These are phyloP conservation scores for Leptopterna dolabrata DNA, from an alignment of 2,888 invertebrate species.

Conservation along the genomic window DNA sequence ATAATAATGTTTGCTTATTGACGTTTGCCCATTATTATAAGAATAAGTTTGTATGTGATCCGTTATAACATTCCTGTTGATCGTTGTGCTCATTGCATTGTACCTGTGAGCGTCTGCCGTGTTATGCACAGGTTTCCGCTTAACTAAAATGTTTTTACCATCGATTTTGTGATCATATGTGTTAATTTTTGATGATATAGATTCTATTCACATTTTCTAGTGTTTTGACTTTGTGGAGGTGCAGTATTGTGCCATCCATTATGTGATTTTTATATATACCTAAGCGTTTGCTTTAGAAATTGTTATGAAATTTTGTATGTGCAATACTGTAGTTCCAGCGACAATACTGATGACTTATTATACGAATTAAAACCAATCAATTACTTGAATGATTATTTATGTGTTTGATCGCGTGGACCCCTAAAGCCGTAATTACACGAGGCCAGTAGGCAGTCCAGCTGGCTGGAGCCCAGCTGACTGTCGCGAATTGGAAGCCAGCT, in stretches of 20 bases:
- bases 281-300: not conserved
- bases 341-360: conserved; percentile 39
- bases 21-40: not conserved
- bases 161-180: not conserved
- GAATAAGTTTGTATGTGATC: not conserved
- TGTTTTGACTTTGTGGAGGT: not conserved
- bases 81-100: not conserved
- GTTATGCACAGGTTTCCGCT: not conserved
- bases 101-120: not conserved
- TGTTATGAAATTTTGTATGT: conserved; percentile 26
- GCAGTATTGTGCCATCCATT: not conserved
- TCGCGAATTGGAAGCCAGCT: too few relatives aligned
- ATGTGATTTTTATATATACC: not conserved
- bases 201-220: not conserved
- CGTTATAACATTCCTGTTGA: conserved; percentile 9
- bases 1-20: not conserved
- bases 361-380: conserved; percentile 2
- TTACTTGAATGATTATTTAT: too few relatives aligned
- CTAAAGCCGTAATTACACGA: too few relatives aligned
- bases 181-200: not conserved
- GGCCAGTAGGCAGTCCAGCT: too few relatives aligned
- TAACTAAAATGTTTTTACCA: not conserved
- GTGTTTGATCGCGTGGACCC: too few relatives aligned
- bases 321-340: conserved; percentile 34
- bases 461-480: too few relatives aligned